Base-by-base conservation (phyloP, 2,797 vertebrate species). In the Neoniphon sammara region DNA sequence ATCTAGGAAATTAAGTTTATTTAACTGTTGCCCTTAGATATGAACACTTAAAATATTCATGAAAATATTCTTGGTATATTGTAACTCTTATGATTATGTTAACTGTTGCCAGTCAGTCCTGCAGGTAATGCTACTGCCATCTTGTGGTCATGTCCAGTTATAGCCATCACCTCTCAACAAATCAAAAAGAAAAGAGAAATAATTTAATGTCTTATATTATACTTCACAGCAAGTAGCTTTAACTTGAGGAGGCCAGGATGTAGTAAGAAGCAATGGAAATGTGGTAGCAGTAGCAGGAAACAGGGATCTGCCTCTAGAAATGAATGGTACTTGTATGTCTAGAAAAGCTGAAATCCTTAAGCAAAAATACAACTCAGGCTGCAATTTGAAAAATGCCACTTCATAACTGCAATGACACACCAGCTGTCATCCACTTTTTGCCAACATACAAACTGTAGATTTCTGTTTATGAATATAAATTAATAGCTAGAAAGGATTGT, bases 121-220 rank as follows among this genome's bases (percentile, higher is more conserved):
- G 9, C 10, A 27, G 23, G 20, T 54, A 20, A 49, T 17, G 36
- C 52, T 67, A n/a, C 65, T 67, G 65, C 65, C 65, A 67, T 46
- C 65, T 55, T 46, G 65, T 44, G 65, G 65, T 44, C 17, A 54
- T 25, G 12, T 2, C 10, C 12, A 17, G 34, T 23, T 20, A 46
- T 6, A 61, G 34, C 9, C 21, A 18, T 9, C 27, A 55, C 8
- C 31, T 15, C 5, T 61, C 31, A 18, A 64, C 5, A 44, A 17
- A 14, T 39, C 1, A 8, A 39, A 39, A 7, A 11, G 11, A 42
- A 11, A 12, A 14, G 34, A 60, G 20, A 10, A 36, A 11, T 53
- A 53, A 10, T 60, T 44, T 34, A 1, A 21, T 46, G 1, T 49
- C 20, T 25, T 20, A 20, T 17, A 36, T 25, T 61, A 6, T 61